These are phyloP conservation scores for Callyntrura guangdongensis DNA, from an alignment of 2,888 invertebrate species.

Conservation along the genomic window DNA sequence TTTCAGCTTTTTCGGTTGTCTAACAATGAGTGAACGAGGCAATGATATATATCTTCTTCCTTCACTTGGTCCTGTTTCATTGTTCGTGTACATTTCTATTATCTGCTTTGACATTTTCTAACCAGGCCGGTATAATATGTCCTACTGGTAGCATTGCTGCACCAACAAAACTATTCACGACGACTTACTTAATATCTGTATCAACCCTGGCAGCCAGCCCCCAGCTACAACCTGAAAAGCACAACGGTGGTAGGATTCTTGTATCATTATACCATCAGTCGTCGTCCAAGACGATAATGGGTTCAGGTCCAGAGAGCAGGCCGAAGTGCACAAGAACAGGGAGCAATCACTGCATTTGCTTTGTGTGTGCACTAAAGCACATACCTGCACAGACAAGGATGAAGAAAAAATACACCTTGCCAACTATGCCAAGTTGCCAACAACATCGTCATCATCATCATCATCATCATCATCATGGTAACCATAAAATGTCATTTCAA, in stretches of 20 bases:
- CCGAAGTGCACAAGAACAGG: background rate
- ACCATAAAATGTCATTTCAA: too few relatives aligned
- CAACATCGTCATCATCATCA: conserved; percentile 31
- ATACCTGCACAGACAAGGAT: too few relatives aligned
- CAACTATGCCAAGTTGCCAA: background rate
- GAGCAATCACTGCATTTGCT: background rate
- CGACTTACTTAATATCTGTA: too few relatives aligned
- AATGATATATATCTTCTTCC: conserved; percentile 67
- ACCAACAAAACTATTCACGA: too few relatives aligned
- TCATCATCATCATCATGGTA: background rate
- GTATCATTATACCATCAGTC: too few relatives aligned
- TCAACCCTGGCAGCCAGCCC: background rate
- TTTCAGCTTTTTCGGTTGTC: background rate
- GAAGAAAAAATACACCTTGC: background rate
- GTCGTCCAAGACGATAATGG: too few relatives aligned
- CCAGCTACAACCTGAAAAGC: background rate
- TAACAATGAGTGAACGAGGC: background rate
- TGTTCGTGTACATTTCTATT: conserved; percentile 70
- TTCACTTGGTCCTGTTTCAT: conserved; percentile 19
- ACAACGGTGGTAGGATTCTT: too few relatives aligned
- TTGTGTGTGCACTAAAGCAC: background rate
- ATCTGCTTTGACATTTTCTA: conserved; percentile 74
- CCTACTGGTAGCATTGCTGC: too few relatives aligned
- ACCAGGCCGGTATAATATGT: conserved; percentile 38
- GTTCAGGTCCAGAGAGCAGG: too few relatives aligned